A percentile compares a stretch with the other conserved stretches of the same genome.
Evolutionary conservation across 2,113 vertebrate species (phyloP).

Genomic region (Calonectris borealis): DNA sequence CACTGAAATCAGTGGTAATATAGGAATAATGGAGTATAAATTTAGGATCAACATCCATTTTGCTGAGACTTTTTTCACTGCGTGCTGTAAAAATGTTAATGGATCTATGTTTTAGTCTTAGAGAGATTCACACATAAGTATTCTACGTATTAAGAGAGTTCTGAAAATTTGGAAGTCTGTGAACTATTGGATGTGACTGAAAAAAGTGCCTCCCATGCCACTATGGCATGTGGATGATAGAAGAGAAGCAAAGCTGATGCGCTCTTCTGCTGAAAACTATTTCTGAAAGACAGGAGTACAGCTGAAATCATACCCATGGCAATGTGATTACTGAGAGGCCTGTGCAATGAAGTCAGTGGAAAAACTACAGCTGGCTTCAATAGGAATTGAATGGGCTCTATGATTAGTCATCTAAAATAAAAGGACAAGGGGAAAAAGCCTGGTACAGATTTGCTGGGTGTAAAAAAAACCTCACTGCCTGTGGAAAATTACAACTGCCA

Average conservation of each 20-base stretch:
- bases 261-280: not conserved
- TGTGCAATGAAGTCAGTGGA: not conserved
- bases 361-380: constrained; percentile 19
- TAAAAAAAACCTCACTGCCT: not conserved
- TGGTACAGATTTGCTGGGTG: not conserved
- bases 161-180: not conserved
- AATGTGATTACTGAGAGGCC: not conserved
- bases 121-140: not conserved
- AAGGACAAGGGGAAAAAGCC: not conserved
- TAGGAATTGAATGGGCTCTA: not conserved
- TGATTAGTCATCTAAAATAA: not conserved
- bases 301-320: not conserved
- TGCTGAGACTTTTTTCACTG: not conserved
- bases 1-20: not conserved
- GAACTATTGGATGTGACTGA: not conserved
- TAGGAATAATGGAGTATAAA: not conserved
- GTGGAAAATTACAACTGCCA: not conserved
- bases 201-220: not conserved
- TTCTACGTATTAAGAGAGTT: not conserved
- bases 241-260: not conserved
- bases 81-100: not conserved
- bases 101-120: not conserved
- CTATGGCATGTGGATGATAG: not conserved
- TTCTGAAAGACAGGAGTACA: not conserved
- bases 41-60: not conserved